Evolutionary conservation across 2,113 vertebrate species (phyloP), one percentile per base, ranked within the genome.

Genomic region (Carollia perspicillata): DNA sequence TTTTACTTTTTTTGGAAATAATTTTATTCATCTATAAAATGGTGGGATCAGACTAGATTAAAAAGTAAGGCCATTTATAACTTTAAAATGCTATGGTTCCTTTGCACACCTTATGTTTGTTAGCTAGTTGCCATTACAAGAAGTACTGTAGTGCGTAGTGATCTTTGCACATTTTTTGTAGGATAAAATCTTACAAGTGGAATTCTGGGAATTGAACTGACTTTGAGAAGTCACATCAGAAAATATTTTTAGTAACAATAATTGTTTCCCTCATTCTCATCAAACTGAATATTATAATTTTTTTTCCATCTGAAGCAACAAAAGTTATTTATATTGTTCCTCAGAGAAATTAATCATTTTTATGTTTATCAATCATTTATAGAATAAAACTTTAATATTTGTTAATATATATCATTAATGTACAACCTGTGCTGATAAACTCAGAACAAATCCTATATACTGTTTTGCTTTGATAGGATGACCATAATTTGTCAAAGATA

Each of bases 391-490:
- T 89, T 60, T 55, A 87, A 89, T 5, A 79, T 30, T 66, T 53
- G 0, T 89, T 87, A 75, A 80, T 92, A 42, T 94, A 77, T 12
- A 33, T 90, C 26, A 44, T 90, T 96, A 74, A 81, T n/a, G 28
- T 63, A 40, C 35, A 92, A 26, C 87, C 9, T 8, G 5, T 95
- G 6, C 42, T 69, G 63, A 44, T 95, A 89, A 96, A 78, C 33
- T 94, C 40, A 89, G 74, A 91, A 47, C 28, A 88, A 11, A 94
- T 69, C 47, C 22, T 90, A 22, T 69, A 26, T 63, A 35, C 30
- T 79, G 30, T 95, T 78, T 94, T 94, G 33, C 58, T 93, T 80
- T 96, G 55, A 18, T 78, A 37, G 35, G 55, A 51, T 90, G 55
- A 66, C 53, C 40, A 18, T 84, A n/a, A 75, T 80, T 95, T 96